These are phyloP conservation scores for Remorina albescens DNA, from an alignment of 2,797 vertebrate genomes.

Conservation along the genomic window DNA sequence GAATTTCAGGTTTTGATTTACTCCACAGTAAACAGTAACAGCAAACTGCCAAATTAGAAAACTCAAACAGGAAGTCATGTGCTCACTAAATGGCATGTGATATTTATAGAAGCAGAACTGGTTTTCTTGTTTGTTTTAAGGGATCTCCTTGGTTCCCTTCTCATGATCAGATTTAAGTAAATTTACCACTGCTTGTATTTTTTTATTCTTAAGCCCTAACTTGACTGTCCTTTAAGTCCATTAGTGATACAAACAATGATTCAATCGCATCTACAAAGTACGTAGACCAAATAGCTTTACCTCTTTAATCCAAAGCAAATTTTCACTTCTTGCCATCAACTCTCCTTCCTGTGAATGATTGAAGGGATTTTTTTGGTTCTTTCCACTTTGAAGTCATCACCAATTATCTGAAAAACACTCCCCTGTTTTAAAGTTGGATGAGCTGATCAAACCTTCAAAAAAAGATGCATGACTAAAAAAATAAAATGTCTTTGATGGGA, in stretches of 20 bases:
- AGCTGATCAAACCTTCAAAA: not conserved
- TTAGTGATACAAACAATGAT: too few species aligned
- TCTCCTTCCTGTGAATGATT: not conserved
- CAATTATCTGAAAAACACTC: too few species aligned
- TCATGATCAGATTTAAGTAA: not conserved
- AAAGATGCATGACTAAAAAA: not conserved
- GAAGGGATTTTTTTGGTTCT: not conserved
- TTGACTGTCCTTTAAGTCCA: too few species aligned
- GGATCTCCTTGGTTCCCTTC: not conserved
- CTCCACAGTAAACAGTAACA: not conserved
- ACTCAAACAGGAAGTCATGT: not conserved
- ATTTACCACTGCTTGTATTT: too few species aligned
- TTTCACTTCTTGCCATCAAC: not conserved
- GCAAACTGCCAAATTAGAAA: not conserved
- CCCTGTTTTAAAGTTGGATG: not conserved
- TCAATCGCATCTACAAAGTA: not conserved
- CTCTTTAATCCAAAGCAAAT: not conserved
- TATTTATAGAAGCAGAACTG: too few species aligned
- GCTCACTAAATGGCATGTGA: not conserved
- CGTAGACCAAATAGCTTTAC: too few species aligned
- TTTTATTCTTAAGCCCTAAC: too few species aligned
- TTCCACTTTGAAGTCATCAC: not conserved
- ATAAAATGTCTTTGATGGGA: not conserved
- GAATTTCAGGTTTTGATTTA: too few species aligned
- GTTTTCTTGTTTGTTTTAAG: too few species aligned